Percentiles rank a stretch among this genome's conserved stretches.
Evolutionary conservation across 2,888 invertebrate genomes (phyloP).

Genomic region (Scaptodrosophila latifasciaeformis): DNA sequence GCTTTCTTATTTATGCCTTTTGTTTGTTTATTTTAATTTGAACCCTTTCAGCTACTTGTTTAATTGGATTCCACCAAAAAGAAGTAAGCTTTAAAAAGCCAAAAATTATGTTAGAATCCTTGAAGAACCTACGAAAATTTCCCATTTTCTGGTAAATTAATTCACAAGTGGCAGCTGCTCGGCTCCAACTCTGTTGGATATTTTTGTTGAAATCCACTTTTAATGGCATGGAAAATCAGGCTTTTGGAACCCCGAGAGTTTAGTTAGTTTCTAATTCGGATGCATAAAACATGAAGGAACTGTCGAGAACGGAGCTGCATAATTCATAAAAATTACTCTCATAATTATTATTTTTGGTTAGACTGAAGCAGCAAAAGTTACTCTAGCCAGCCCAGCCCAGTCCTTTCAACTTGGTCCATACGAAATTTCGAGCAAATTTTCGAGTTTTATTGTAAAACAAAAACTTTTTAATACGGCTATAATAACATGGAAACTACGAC

Average conservation of each 20-base stretch:
- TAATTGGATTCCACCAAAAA: too few species aligned
- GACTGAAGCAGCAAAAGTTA: slow-evolving; percentile 57
- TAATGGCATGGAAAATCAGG: slow-evolving; percentile 45
- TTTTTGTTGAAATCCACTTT: slow-evolving; percentile 42
- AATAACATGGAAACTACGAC: too few species aligned
- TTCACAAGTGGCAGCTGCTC: slow-evolving; percentile 20
- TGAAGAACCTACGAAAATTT: too few species aligned
- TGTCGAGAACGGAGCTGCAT: slow-evolving; percentile 15
- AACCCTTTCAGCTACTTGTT: too few species aligned
- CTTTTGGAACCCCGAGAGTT: slow-evolving; percentile 6
- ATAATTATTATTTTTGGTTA: slow-evolving; percentile 60
- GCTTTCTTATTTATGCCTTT: slow-evolving; percentile 64
- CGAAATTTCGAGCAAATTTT: too few species aligned
- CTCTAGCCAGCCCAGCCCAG: slow-evolving; percentile 11
- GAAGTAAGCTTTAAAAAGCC: slow-evolving; percentile 16
- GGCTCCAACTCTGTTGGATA: slow-evolving; percentile 11
- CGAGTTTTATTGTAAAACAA: slow-evolving; percentile 20
- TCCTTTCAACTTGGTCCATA: neutral
- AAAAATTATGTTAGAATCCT: too few species aligned
- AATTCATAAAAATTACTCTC: slow-evolving; percentile 50
- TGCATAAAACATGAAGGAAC: slow-evolving; percentile 31
- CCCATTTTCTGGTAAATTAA: slow-evolving; percentile 68
- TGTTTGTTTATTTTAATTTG: slow-evolving; percentile 50
- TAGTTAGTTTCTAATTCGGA: slow-evolving; percentile 2
- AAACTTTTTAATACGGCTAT: too few species aligned